These are phyloP conservation scores for Poecilia wingei DNA, from an alignment of 2,797 vertebrate genomes.

Conservation along the genomic window DNA sequence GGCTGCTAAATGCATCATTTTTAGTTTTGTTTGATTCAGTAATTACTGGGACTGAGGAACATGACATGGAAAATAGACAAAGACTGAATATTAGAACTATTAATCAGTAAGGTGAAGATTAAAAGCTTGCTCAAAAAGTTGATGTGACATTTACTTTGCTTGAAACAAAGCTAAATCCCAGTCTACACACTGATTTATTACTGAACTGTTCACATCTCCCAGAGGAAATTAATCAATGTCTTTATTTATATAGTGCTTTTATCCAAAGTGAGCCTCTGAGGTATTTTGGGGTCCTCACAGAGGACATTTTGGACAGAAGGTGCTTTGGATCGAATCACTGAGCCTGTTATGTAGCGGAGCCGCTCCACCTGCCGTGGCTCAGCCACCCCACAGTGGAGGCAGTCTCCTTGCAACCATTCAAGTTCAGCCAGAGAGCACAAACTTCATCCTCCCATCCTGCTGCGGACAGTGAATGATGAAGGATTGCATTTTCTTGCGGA, in stretches of 20 bases:
- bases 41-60: conserved; percentile 3
- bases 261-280: conserved; percentile 13
- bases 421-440: conserved; percentile 4
- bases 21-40: conserved; percentile 11
- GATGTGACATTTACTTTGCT: neutral
- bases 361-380: conserved; percentile 6
- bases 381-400: conserved; percentile 1
- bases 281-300: conserved; percentile 3
- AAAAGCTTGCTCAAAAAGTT: neutral
- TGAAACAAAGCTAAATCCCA: neutral
- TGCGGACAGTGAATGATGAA: neutral
- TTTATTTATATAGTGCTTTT: conserved; percentile 11
- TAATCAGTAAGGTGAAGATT: neutral
- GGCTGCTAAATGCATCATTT: neutral
- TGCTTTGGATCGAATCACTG: conserved; percentile 4
- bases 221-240: conserved; percentile 1
- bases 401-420: neutral
- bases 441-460: neutral
- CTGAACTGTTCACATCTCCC: conserved; percentile 1
- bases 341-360: conserved; percentile 3
- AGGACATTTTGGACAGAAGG: conserved; percentile 11
- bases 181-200: neutral
- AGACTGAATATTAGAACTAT: neutral
- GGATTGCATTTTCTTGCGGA: neutral
- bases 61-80: neutral